Conservation (phyloP, 2,888 invertebrate species). For the Prosopocoilus inquinatus region DNA sequence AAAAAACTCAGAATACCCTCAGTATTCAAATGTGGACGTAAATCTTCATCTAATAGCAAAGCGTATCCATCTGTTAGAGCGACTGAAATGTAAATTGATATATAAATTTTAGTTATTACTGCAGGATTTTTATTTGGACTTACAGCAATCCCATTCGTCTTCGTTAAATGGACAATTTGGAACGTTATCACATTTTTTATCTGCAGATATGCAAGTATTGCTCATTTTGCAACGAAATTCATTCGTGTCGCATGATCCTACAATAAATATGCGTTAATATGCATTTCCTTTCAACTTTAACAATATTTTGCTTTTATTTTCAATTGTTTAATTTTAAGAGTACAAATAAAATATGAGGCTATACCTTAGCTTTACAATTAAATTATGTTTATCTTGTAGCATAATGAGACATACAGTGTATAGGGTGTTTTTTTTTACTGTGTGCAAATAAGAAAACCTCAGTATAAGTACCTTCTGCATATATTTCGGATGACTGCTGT, state of each 20-base stretch:
- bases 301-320: too few species aligned
- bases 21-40: constrained; percentile 58
- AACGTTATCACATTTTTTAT: constrained; percentile 63
- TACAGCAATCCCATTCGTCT: constrained; percentile 79
- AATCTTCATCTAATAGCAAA: constrained; percentile 60
- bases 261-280: constrained; percentile 24
- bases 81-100: constrained; percentile 53
- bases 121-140: constrained; percentile 42
- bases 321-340: too few species aligned
- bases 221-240: constrained; percentile 66
- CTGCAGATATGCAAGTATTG: constrained; percentile 60
- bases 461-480: too few species aligned
- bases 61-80: constrained; percentile 65
- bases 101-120: constrained; percentile 18
- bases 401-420: too few species aligned
- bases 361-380: too few species aligned
- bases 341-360: too few species aligned
- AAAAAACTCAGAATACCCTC: constrained; percentile 66
- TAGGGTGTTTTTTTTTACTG: too few species aligned
- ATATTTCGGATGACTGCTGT: too few species aligned
- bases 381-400: too few species aligned
- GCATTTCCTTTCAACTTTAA: too few species aligned
- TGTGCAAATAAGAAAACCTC: too few species aligned
- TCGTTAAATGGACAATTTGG: constrained; percentile 67
- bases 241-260: constrained; percentile 58